phyloP scores from a whole-genome alignment of 2,113 vertebrate species.

The Fregata magnificens region DNA sequence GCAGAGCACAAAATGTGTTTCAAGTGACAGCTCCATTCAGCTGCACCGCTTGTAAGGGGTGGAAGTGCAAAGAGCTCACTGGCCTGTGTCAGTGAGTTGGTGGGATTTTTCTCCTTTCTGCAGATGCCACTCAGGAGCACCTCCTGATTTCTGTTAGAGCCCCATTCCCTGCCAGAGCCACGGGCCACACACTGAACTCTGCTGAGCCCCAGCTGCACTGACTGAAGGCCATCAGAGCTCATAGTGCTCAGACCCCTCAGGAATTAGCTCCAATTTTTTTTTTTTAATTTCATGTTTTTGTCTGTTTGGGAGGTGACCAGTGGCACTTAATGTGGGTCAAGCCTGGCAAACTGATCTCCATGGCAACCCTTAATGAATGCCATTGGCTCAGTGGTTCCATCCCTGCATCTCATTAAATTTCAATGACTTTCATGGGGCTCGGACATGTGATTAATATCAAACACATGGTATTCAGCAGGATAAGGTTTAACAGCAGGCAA shows the following conservation, averaged over 20 bases:
- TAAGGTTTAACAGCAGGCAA: constrained; percentile 56
- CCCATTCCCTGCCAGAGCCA: neutral
- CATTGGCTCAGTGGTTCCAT: constrained; percentile 69
- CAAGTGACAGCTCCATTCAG: neutral
- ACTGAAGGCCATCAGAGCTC: neutral
- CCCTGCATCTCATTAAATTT: constrained; percentile 75
- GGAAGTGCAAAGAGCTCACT: neutral
- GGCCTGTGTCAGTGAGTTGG: neutral
- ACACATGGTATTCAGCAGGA: constrained; percentile 66
- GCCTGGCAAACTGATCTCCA: constrained; percentile 68
- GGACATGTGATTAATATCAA: constrained; percentile 74
- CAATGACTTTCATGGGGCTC: constrained; percentile 68
- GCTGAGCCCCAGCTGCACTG: constrained; percentile 22
- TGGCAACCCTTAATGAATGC: constrained; percentile 73
- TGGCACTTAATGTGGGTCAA: constrained; percentile 74
- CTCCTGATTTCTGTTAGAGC: neutral
- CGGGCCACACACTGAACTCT: neutral
- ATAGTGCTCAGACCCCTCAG: constrained; percentile 12
- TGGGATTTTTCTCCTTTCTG: neutral
- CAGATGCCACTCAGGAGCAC: neutral
- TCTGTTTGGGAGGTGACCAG: constrained; percentile 60
- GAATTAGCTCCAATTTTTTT: constrained; percentile 34
- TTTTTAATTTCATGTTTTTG: constrained; percentile 59
- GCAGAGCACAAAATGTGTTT: neutral
- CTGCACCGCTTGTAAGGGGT: neutral